Conservation (phyloP, 2,113 vertebrate species). For the Eulemur rufifrons region DNA sequence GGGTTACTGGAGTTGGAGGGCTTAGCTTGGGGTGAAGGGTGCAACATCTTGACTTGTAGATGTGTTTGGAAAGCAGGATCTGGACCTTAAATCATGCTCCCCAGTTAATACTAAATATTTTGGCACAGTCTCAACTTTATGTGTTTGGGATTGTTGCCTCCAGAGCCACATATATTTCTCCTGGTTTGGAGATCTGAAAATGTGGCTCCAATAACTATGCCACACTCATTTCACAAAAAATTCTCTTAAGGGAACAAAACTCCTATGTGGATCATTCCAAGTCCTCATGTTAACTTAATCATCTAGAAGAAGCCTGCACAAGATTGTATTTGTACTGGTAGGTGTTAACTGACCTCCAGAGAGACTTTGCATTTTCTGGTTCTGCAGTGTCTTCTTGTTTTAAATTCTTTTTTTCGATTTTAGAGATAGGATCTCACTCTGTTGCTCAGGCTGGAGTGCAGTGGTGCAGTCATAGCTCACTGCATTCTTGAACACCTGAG, state of each 20-base stretch:
- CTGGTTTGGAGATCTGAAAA: conserved; percentile 34
- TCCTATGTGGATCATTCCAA: background rate
- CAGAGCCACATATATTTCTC: conserved; percentile 8
- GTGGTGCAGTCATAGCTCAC: background rate
- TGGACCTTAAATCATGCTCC: background rate
- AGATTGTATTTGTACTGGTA: background rate
- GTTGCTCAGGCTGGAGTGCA: no score
- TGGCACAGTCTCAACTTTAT: background rate
- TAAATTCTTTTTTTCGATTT: background rate
- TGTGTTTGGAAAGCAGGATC: rapidly evolving
- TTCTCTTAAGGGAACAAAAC: background rate
- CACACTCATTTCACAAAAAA: conserved; percentile 1
- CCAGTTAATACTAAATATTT: background rate
- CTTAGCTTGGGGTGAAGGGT: conserved; percentile 77
- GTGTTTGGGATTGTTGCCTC: background rate
- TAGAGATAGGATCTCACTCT: no score
- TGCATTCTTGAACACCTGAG: no score
- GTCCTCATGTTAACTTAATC: background rate
- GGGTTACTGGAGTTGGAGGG: conserved; percentile 88
- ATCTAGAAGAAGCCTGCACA: background rate
- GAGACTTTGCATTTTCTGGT: background rate
- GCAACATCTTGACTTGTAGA: conserved; percentile 69
- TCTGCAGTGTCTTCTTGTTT: background rate
- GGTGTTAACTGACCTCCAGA: background rate
- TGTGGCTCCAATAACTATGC: background rate